Base-by-base conservation (phyloP, 2,113 vertebrate genomes). In the Motacilla tschutschensis region DNA sequence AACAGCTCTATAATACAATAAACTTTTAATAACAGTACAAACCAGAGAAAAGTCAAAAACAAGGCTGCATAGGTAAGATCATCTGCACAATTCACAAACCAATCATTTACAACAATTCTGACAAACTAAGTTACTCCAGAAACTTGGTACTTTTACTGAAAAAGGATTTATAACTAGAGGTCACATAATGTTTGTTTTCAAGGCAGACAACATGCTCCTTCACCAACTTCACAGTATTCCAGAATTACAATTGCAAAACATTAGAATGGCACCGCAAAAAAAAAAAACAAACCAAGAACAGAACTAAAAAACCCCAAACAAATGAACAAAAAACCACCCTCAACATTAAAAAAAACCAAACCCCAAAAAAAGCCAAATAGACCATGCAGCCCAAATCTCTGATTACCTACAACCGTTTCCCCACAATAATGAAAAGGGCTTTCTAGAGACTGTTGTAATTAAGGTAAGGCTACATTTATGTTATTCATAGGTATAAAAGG, bases 1-100 rank as follows among this genome's bases (percentile, higher is more conserved):
- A 98, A 98, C 98, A 98, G 96, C 96, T 98, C 98, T 98, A 98
- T 98, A 96, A 98, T 98, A 99, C 98, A 98, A 97, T 98, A 98
- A 97, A 98, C 97, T 96, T 98, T 98, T 97, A 97, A 97, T 96
- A 97, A 97, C 96, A 97, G 97, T 97, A 98, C 96, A 98, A 98
- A 97, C 94, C 95, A 96, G 94, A 94, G 91, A 96, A 96, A 94
- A 97, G 98, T 98, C 96, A 97, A 97, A 98, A 97, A 97, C 97
- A 98, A 98, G 96, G 97, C 98, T 99, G 98, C 98, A 98, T 98
- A 99, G 98, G 97, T 98, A 97, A 92, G 97, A 97, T 96, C 96
- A 97, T 97, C 94, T 96, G 94, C 97, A 98, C 97, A 98, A 97
- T 97, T 97, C 96, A 98, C 97, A 98, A 97, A 98, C 97, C 97